Evolutionary conservation across 2,797 vertebrate genomes (phyloP), one percentile per base, ranked within the genome.

Genomic region (Pelobates cultripes): DNA sequence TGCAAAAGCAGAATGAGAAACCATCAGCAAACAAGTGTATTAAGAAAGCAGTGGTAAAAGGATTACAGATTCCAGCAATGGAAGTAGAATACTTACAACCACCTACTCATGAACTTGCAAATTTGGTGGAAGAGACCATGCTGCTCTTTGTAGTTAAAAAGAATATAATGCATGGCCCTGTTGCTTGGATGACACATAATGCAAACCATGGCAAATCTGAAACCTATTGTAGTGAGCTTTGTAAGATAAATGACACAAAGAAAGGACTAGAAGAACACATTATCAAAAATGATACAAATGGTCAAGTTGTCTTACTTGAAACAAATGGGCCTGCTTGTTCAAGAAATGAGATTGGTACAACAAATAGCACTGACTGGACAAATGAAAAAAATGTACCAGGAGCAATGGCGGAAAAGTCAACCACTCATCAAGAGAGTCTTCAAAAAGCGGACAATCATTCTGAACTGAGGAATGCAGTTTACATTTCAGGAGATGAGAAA

Each of bases 131-230:
- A 0, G 91, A 94, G 13, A 86, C 89, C 0, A 81, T 86, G 43
- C 80, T 89, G 3, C 87, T 60, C 55, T 83, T 90, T 85, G 89
- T 87, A 78, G 60, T 93, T 0, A 93, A 90, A 44, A 90, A 91
- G 0, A 51, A 10, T 10, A 77, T 86, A 4, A 89, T 90, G 3
- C 83, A 85, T 77, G 84, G 0, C 87, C 91, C 78, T 91, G 88
- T 41, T 83, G 86, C 0, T 0, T 86, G 0, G 80, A 64, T 3
- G 3, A 44, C 10, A n/a, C 53, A 45, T 41, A 41, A 72, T 17
- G 12, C 44, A 17, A 41, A 44, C 17, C 3, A 68, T 8, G 3
- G 43, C 13, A 45, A 81, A 51, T 45, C 60, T n/a, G 80, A 84
- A 0, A 28, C 64, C 61, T 68, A 64, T 55, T 9, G 17, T 45